Evolutionary conservation across 2,888 invertebrate species (phyloP), one percentile per base, ranked within the genome.

Genomic region (Iphiclides podalirius): DNA sequence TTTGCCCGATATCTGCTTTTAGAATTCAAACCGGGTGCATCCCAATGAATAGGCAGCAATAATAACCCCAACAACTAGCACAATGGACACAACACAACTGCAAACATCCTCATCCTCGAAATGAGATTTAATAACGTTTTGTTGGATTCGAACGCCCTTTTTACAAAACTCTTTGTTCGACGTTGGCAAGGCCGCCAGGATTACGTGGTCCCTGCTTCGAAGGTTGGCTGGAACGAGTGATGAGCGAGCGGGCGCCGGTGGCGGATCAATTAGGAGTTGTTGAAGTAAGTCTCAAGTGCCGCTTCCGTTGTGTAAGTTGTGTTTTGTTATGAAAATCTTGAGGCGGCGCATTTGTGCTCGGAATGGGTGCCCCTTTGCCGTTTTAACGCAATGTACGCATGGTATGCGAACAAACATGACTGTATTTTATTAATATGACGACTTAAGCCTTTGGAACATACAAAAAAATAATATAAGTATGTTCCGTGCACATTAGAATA

Each of bases 81-180:
- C 73, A 76, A 75, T 66, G 47, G 51, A 42, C 57, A 59, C 58
- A 59, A 63, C 52, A 63, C 52, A 63, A 53, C 61, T 68, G 60
- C 57, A 74, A 72, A 78, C 68, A 72, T 75, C 68, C 68, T 71
- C 63, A 75, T 73, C 55, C 68, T 58, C 65, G 57, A 75, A 82
- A 79, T 74, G 61, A 77, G 82, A 79, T 85, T 84, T 84, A 85
- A 85, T 84, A 85, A 83, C 75, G 75, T 83, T 85, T 80, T 80
- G 77, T 84, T 72, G 70, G 66, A 64, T 57, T 60, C 64, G 66
- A 72, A 75, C 79, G 83, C 75, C 79, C 81, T 78, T 83, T 81
- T 82, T 69, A 74, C 66, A 61, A 73, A 70, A 65, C 66, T 72
- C 75, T 74, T 77, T 75, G 76, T 77, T 61, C 66, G 67, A 66